Base-by-base conservation (phyloP, 2,888 invertebrate genomes). In the Isoperla grammatica region DNA sequence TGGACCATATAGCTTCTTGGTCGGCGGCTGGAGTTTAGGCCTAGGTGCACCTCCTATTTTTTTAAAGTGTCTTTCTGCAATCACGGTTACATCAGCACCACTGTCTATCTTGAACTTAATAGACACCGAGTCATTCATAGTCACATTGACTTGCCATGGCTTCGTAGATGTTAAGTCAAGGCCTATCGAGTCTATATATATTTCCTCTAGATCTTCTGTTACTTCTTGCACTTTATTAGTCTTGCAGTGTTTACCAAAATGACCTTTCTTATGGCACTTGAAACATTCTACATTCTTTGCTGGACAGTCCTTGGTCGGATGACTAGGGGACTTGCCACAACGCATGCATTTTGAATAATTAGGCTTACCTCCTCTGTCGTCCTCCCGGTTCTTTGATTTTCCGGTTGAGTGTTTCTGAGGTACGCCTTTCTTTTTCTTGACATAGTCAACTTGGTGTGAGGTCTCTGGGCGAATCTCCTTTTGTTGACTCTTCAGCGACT, bases 401-500 rank as follows among this genome's bases (percentile, higher is more conserved):
- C 8, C 29, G 5, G 8, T 29, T 29, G 29, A 29, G 29, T 29
- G 29, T 29, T 29, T 29, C 29, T 29, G 4, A 29, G n/a, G n/a
- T n/a, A 6, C 8, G 12, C 15, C 12, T 40, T 40, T 15, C 3
- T 4, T 13, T 40, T 40, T 4, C 19, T 45, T 45, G 19, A 19
- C 19, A 15, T 45, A n/a, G n/a, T 45, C 17, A 17, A 45, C 45
- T 6, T 29, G 29, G 5, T 29, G 29, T 8, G 45, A 45, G 6
- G 17, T 15, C 5, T 12, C 15, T 13, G 40, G 40, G 9, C 17
- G 15, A 15, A 45, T 45, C 19, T 45, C 45, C 15, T 19, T 13
- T 19, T 45, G 45, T 58, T 66, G 63, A 2, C 45, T 23, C 50
- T 61, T 62, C 2, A 66, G 49, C n/a, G 37, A 56, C 60, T 68